These are phyloP conservation scores for Torymus aiolomorphi DNA, from an alignment of 2,888 invertebrate genomes.

Conservation along the genomic window DNA sequence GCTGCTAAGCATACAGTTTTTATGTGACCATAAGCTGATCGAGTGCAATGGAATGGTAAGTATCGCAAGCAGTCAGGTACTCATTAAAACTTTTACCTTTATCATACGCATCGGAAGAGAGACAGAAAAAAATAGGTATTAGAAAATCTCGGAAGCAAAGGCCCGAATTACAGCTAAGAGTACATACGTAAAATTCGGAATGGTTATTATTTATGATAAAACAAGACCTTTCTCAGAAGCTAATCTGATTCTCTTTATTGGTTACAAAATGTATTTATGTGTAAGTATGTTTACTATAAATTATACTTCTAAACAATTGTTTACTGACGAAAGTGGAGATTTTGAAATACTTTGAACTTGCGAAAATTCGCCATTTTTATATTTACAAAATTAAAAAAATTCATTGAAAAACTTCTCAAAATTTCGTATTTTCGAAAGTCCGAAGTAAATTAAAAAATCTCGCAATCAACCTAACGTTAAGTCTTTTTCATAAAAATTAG, in stretches of 20 bases:
- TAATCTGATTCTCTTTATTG: slow-evolving; percentile 18
- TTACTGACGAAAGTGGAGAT: slow-evolving; percentile 27
- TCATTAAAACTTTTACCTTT: slow-evolving; percentile 16
- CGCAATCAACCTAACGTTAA: slow-evolving; percentile 23
- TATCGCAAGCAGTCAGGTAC: slow-evolving; percentile 48
- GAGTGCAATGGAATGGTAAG: slow-evolving; percentile 38
- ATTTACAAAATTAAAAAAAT: slow-evolving; percentile 58
- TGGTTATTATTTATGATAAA: slow-evolving; percentile 34
- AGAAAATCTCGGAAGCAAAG: slow-evolving; percentile 36
- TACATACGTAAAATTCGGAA: slow-evolving; percentile 50
- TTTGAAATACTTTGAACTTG: slow-evolving; percentile 27
- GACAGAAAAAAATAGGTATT: slow-evolving; percentile 28
- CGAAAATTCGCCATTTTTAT: slow-evolving; percentile 32
- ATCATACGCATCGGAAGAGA: slow-evolving; percentile 21
- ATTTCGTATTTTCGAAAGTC: slow-evolving; percentile 34
- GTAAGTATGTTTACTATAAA: slow-evolving; percentile 45
- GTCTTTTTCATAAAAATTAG: slow-evolving; percentile 50
- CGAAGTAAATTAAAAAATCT: slow-evolving; percentile 10
- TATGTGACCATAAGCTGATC: slow-evolving; percentile 31
- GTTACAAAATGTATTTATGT: slow-evolving; percentile 39
- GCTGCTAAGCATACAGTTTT: slow-evolving; percentile 23
- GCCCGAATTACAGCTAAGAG: background rate
- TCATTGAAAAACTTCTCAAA: slow-evolving; percentile 50
- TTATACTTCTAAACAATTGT: slow-evolving; percentile 41
- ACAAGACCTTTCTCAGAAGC: background rate